Conservation (phyloP, 2,797 vertebrate species). For the Agapornis canus region DNA sequence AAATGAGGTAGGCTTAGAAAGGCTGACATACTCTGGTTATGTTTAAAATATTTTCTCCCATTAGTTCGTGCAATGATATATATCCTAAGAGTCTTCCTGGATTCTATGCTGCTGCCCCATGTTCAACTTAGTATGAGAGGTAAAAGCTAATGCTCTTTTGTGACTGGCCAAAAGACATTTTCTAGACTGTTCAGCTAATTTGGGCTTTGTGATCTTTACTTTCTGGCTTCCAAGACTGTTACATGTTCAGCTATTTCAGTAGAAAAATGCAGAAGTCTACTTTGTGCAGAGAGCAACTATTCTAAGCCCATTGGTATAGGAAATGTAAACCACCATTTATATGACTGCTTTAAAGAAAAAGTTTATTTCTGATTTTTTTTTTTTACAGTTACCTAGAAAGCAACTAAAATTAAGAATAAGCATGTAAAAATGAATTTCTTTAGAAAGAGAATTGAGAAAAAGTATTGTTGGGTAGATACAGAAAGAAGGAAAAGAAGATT, state of each 20-base stretch:
- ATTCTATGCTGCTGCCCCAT: neutral
- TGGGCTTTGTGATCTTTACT: neutral
- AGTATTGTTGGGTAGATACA: neutral
- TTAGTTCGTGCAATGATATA: neutral
- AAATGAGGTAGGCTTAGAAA: neutral
- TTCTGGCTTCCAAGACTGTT: neutral
- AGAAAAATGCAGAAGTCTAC: neutral
- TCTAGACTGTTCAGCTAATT: neutral
- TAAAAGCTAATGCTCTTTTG: neutral
- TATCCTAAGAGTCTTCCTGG: neutral
- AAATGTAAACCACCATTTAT: neutral
- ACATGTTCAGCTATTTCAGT: neutral
- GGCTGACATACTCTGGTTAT: neutral
- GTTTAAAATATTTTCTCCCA: neutral
- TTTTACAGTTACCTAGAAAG: neutral
- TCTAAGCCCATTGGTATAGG: neutral
- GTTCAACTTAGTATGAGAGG: neutral
- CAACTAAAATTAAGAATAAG: neutral
- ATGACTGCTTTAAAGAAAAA: neutral
- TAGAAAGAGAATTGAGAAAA: neutral
- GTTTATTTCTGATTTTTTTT: neutral
- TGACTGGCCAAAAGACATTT: neutral
- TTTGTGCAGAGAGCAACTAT: neutral
- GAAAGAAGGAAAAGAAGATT: neutral
- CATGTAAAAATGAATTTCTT: neutral